Percentiles rank a stretch among this genome's conserved stretches.
These are phyloP conservation scores for Aethina tumida DNA, from an alignment of 1,140 invertebrate species.

Conservation along the genomic window DNA sequence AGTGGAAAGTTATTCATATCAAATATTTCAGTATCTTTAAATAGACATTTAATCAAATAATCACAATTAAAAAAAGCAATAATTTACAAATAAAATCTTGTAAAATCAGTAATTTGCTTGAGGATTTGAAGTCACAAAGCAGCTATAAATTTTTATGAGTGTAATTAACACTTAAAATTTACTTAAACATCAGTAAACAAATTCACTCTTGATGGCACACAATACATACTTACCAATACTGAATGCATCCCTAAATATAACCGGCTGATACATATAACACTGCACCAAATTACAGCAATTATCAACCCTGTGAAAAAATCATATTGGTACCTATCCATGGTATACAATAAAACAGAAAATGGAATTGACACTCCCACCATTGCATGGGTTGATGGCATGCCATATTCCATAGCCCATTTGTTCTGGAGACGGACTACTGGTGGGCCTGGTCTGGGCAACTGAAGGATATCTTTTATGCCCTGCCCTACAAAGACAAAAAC, in stretches of 20 bases:
- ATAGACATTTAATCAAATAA: no score
- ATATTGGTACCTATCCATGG: constrained; percentile 71
- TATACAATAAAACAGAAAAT: constrained; percentile 71
- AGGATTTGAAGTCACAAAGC: no score
- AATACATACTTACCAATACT: constrained; percentile 52
- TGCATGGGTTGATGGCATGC: constrained; percentile 90
- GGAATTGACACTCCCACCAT: constrained; percentile 83
- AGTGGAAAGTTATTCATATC: no score
- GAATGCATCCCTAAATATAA: constrained; percentile 90
- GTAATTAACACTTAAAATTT: no score
- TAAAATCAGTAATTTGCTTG: no score
- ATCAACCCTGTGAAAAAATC: constrained; percentile 44
- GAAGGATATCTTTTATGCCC: constrained; percentile 76
- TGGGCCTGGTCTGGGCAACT: constrained; percentile 74
- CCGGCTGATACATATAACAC: constrained; percentile 70
- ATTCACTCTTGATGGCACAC: no score
- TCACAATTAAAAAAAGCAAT: not conserved
- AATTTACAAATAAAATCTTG: not conserved
- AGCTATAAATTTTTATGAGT: no score
- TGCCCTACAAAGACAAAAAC: constrained; percentile 50
- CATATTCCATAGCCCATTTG: constrained; percentile 83
- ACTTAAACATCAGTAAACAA: no score
- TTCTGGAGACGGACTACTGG: constrained; percentile 73
- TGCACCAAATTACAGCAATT: constrained; percentile 55
- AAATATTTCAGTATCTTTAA: no score